A percentile compares a stretch with the other conserved stretches of the same genome.
Conservation (phyloP, 1,140 invertebrate genomes). For the Colletes latitarsis region DNA sequence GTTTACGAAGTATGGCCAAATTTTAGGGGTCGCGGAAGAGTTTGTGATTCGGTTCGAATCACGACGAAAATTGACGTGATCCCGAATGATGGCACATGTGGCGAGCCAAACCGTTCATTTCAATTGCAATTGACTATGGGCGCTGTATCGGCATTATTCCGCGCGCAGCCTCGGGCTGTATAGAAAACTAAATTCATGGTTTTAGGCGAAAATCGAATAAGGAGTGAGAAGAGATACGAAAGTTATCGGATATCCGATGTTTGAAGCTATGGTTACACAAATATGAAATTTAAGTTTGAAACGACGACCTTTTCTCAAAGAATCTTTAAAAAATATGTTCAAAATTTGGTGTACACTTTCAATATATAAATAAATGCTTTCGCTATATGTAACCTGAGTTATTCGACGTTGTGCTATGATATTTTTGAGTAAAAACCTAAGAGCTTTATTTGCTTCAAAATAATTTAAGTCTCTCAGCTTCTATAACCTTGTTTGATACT, state of each 20-base stretch:
- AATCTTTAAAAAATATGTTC: not conserved
- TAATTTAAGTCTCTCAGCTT: too few species aligned
- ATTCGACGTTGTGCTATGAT: too few species aligned
- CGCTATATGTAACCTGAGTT: too few species aligned
- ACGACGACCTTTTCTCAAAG: not conserved
- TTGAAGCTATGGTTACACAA: too few species aligned
- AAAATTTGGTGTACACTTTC: too few species aligned
- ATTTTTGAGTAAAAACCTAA: too few species aligned
- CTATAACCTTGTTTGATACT: too few species aligned
- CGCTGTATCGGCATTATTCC: constrained; percentile 30
- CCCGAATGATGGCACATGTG: constrained; percentile 28
- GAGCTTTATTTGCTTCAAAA: too few species aligned
- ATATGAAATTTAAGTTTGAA: not conserved
- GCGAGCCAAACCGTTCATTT: constrained; percentile 57
- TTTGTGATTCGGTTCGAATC: constrained; percentile 19
- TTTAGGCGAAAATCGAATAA: constrained; percentile 38
- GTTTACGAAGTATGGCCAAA: not conserved
- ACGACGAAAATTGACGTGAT: constrained; percentile 49
- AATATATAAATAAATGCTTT: too few species aligned
- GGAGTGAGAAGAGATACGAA: constrained; percentile 22
- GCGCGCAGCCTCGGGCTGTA: constrained; percentile 34
- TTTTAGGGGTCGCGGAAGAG: constrained; percentile 1
- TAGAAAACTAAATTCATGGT: constrained; percentile 52
- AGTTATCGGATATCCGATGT: not conserved
- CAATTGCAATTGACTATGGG: constrained; percentile 47